A percentile compares a stretch with the other conserved stretches of the same genome.
Conservation (phyloP, 2,797 vertebrate species). For the Alosa sapidissima region DNA sequence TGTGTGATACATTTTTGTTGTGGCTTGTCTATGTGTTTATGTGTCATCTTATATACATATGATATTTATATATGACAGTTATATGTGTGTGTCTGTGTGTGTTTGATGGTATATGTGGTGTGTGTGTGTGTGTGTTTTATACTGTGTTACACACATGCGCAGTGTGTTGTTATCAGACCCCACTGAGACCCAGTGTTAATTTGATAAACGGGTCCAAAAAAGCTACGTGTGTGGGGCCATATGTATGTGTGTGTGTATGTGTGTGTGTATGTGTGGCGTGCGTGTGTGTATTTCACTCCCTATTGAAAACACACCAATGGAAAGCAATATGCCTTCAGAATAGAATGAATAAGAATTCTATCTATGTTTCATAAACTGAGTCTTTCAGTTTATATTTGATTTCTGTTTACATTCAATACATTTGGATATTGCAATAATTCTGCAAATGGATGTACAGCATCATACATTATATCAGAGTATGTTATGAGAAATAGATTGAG, state of each 20-base stretch:
- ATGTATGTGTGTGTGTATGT: not conserved
- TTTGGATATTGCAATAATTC: not conserved
- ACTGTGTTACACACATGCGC: not conserved
- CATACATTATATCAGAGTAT: no score
- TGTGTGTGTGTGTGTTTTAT: not conserved
- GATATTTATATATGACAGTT: not conserved
- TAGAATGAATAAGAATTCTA: no score
- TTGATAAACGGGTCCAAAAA: not conserved
- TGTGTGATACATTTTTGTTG: not conserved
- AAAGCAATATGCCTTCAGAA: no score
- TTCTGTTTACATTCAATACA: no score
- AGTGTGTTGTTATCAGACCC: slow-evolving; percentile 21
- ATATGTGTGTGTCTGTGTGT: not conserved
- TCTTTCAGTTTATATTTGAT: no score
- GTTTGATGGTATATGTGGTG: not conserved
- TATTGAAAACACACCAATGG: not conserved
- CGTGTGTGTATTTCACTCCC: no score
- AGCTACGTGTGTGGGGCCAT: no score
- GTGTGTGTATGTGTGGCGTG: no score
- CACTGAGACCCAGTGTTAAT: not conserved
- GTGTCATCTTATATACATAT: not conserved
- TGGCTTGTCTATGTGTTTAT: not conserved
- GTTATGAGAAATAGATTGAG: no score
- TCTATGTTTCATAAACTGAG: no score
- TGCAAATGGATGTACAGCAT: not conserved